Conservation (phyloP, 2,113 vertebrate genomes). For the Arothron firmamentum region DNA sequence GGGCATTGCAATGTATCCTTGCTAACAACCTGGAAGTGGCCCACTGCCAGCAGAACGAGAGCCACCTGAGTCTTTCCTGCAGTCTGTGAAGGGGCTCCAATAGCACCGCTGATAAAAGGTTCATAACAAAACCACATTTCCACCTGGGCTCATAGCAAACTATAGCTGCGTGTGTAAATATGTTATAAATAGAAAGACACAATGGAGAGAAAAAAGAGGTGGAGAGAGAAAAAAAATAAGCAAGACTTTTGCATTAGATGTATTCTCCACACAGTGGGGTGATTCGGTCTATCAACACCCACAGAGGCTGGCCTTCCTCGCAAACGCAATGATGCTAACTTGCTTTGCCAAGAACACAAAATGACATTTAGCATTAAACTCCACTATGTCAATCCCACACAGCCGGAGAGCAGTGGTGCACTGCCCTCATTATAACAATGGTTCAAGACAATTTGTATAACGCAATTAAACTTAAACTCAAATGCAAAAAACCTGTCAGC, state of each 20-base stretch:
- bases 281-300: conserved; percentile 58
- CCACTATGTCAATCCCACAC: conserved; percentile 35
- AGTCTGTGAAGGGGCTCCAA: no score
- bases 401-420: conserved; percentile 11
- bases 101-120: no score
- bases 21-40: no score
- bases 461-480: conserved; percentile 26
- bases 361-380: conserved; percentile 55
- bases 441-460: conserved; percentile 1
- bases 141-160: conserved; percentile 10
- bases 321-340: conserved; percentile 53
- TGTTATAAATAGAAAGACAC: conserved; percentile 31
- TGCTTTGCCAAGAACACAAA: conserved; percentile 35
- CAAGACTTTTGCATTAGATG: conserved; percentile 20
- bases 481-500: not conserved
- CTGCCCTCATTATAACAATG: not conserved
- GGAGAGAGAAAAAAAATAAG: not conserved
- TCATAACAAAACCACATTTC: not conserved
- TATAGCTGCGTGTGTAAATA: conserved; percentile 4
- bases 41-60: no score
- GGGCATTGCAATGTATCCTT: no score
- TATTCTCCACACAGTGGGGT: conserved; percentile 27
- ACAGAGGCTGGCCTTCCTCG: conserved; percentile 46
- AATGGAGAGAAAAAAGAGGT: conserved; percentile 16
- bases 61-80: no score